Percentiles rank a stretch among this genome's conserved stretches.
Evolutionary conservation across 2,888 invertebrate species (phyloP).

Genomic region (Calameuta idolon): DNA sequence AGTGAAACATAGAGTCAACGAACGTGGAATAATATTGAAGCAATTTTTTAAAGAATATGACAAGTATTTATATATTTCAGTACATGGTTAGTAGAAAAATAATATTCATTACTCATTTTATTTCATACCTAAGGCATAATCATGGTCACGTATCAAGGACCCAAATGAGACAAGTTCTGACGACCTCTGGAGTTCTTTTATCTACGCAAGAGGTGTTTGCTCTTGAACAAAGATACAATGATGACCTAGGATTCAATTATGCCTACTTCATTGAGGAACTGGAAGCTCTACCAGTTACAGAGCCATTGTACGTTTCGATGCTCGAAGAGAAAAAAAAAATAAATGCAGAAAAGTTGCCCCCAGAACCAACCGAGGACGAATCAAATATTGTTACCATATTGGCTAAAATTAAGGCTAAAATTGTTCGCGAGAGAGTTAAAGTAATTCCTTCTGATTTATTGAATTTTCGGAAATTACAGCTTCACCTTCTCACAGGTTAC

Average conservation of each 20-base stretch:
- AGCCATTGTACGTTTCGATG: slow-evolving; percentile 64
- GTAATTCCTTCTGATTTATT: slow-evolving; percentile 29
- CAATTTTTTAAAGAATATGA: slow-evolving; percentile 80
- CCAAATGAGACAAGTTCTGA: slow-evolving; percentile 79
- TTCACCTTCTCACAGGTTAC: slow-evolving; percentile 65
- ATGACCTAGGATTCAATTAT: slow-evolving; percentile 83
- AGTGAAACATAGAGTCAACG: slow-evolving; percentile 73
- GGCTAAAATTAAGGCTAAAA: slow-evolving; percentile 81
- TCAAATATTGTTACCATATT: slow-evolving; percentile 78
- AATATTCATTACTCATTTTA: background rate
- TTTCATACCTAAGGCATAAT: slow-evolving; percentile 70
- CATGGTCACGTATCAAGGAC: slow-evolving; percentile 79
- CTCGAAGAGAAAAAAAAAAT: slow-evolving; percentile 62
- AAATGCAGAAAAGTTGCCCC: slow-evolving; percentile 56
- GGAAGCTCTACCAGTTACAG: slow-evolving; percentile 64
- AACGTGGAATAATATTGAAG: slow-evolving; percentile 75
- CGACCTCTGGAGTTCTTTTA: slow-evolving; percentile 76
- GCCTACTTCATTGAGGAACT: slow-evolving; percentile 77
- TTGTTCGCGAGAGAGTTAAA: slow-evolving; percentile 75
- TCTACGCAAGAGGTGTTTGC: slow-evolving; percentile 76
- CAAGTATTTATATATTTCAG: slow-evolving; percentile 66
- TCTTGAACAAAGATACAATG: slow-evolving; percentile 77
- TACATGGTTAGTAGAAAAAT: background rate
- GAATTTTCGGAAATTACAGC: background rate
- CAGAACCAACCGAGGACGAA: slow-evolving; percentile 66